Conservation (phyloP, 1,140 invertebrate genomes). For the Conus betulinus region DNA sequence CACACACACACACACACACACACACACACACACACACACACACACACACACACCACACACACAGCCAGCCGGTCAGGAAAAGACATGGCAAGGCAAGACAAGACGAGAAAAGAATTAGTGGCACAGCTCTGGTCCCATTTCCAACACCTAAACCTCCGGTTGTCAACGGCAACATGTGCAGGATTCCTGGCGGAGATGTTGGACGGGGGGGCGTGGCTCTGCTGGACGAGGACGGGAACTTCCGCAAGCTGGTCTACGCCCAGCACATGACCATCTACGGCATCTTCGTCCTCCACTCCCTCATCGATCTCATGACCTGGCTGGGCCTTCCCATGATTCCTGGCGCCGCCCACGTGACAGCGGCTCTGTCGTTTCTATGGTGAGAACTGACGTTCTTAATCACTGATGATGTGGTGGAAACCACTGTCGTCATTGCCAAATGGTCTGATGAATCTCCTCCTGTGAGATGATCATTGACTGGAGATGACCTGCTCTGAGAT, state of each 20-base stretch:
- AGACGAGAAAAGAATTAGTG: too few species aligned
- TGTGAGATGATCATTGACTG: too few species aligned
- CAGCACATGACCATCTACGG: constrained; percentile 58
- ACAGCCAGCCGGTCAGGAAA: background rate
- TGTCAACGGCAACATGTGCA: background rate
- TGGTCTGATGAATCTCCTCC: too few species aligned
- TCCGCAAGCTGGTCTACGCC: constrained; percentile 45
- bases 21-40: too few species aligned
- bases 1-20: too few species aligned
- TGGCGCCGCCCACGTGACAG: constrained; percentile 43
- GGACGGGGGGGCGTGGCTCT: constrained; percentile 35
- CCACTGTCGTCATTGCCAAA: too few species aligned
- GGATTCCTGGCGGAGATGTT: constrained; percentile 53
- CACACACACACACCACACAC: too few species aligned
- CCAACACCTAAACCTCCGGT: background rate
- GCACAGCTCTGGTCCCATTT: too few species aligned
- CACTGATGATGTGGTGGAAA: too few species aligned
- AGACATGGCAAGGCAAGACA: too few species aligned
- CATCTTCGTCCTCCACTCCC: constrained; percentile 48
- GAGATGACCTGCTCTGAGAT: too few species aligned
- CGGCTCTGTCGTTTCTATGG: constrained; percentile 49
- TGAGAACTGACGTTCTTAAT: background rate
- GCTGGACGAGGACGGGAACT: constrained; percentile 44
- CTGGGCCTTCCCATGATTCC: constrained; percentile 43
- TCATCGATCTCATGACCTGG: constrained; percentile 47